Evolutionary conservation across 2,113 vertebrate species (phyloP).

Genomic region (Hoplias malabaricus): DNA sequence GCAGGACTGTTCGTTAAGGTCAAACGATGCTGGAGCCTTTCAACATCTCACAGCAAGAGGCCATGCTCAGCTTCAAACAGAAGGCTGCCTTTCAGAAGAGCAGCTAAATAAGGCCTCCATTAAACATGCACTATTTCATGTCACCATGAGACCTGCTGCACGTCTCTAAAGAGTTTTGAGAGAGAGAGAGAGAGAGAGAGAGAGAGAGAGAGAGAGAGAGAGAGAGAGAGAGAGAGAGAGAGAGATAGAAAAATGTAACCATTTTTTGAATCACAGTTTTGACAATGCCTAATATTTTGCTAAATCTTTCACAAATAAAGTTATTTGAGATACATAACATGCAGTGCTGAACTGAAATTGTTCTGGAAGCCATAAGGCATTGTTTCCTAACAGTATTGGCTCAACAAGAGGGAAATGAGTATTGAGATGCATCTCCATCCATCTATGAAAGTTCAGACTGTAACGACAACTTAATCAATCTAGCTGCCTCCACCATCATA

Average conservation of each 20-base stretch:
- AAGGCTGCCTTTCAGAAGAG: constrained; percentile 31
- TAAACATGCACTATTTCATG: constrained; percentile 1
- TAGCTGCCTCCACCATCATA: constrained; percentile 6
- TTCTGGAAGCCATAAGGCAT: background rate
- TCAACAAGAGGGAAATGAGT: background rate
- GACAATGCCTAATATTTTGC: too few relatives aligned
- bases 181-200: constrained; percentile 2
- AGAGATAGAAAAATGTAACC: background rate
- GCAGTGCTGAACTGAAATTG: background rate
- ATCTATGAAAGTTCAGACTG: constrained; percentile 6
- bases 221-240: background rate
- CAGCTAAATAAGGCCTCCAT: constrained; percentile 13
- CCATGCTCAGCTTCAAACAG: constrained; percentile 47
- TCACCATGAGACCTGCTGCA: constrained; percentile 16
- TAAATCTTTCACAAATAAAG: too few relatives aligned
- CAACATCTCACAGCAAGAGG: constrained; percentile 56
- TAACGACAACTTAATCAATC: constrained; percentile 37
- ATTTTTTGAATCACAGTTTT: too few relatives aligned
- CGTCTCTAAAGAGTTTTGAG: constrained; percentile 26
- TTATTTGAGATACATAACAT: background rate
- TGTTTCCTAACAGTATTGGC: background rate
- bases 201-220: constrained; percentile 32
- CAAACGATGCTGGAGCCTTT: constrained; percentile 26
- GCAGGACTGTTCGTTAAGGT: constrained; percentile 39
- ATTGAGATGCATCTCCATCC: background rate